Conservation (phyloP, 1,140 invertebrate species). For the Nymphalis io region DNA sequence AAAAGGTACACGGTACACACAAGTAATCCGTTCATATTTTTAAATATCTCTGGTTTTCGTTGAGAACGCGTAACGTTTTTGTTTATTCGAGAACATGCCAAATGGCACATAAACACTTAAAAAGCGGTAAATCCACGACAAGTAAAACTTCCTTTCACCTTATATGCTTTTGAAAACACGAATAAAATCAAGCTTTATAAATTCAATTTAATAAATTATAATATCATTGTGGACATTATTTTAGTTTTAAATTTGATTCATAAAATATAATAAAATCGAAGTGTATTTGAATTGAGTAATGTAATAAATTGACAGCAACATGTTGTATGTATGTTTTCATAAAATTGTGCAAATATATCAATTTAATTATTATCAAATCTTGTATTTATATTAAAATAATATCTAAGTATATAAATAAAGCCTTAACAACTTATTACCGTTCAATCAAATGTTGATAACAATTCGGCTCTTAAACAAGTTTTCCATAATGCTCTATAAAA, state of each 20-base stretch:
- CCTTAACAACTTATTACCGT: not conserved
- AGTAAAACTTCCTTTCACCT: slow-evolving; percentile 67
- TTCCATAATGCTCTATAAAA: slow-evolving; percentile 21
- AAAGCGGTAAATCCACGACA: slow-evolving; percentile 65
- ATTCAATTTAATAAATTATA: slow-evolving; percentile 16
- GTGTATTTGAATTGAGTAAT: not conserved
- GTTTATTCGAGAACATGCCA: slow-evolving; percentile 63
- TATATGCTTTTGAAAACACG: slow-evolving; percentile 44
- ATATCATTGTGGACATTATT: not conserved
- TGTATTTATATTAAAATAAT: not conserved
- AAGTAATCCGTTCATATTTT: slow-evolving; percentile 42
- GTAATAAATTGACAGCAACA: not conserved
- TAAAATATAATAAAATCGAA: not conserved
- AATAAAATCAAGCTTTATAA: slow-evolving; percentile 24
- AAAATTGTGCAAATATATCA: not conserved
- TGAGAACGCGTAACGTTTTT: slow-evolving; percentile 44
- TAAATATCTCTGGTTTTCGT: slow-evolving; percentile 48
- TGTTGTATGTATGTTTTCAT: not conserved
- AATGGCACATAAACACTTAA: slow-evolving; percentile 69
- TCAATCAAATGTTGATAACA: not conserved
- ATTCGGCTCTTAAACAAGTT: slow-evolving; percentile 10
- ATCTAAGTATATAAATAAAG: not conserved
- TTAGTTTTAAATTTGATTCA: not conserved
- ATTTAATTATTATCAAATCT: not conserved
- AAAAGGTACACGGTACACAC: not conserved